phyloP scores from a whole-genome alignment of 2,113 vertebrate genomes.

The Brienomyrus brachyistius region DNA sequence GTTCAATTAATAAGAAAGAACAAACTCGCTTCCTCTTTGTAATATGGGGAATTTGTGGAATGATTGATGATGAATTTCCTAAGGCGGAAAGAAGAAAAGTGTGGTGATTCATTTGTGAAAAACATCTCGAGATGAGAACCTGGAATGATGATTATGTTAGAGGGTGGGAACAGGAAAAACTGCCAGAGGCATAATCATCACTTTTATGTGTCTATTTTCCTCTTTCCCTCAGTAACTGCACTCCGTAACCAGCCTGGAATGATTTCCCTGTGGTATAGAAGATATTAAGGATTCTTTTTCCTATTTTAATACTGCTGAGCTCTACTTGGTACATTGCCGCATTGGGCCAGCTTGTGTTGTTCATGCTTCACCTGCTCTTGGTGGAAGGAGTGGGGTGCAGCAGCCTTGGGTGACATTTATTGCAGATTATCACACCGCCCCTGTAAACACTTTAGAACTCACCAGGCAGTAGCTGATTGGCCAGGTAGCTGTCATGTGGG shows the following conservation, averaged over 20 bases:
- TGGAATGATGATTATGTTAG: slow-evolving; percentile 7
- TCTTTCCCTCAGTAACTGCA: not conserved
- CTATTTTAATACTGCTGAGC: not conserved
- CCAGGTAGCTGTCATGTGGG: not conserved
- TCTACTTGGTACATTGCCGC: not conserved
- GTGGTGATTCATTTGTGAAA: not conserved
- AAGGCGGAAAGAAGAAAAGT: not conserved
- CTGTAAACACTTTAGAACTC: not conserved
- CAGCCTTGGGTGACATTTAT: not conserved
- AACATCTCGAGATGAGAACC: not conserved
- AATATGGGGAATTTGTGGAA: not conserved
- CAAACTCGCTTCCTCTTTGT: not conserved
- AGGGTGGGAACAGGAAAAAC: not conserved
- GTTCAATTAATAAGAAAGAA: not conserved
- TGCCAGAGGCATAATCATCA: slow-evolving; percentile 1
- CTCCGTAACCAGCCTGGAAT: not conserved
- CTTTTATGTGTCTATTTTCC: not conserved
- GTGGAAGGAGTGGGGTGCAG: not conserved
- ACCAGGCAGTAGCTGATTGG: not conserved
- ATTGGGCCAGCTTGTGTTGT: not conserved
- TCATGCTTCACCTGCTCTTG: not conserved
- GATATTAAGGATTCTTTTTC: slow-evolving; percentile 10
- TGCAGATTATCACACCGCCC: not conserved
- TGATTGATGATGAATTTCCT: not conserved
- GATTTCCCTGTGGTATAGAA: slow-evolving; percentile 11